Base-by-base conservation (phyloP, 2,113 vertebrate genomes). In the Pedionomus torquatus region DNA sequence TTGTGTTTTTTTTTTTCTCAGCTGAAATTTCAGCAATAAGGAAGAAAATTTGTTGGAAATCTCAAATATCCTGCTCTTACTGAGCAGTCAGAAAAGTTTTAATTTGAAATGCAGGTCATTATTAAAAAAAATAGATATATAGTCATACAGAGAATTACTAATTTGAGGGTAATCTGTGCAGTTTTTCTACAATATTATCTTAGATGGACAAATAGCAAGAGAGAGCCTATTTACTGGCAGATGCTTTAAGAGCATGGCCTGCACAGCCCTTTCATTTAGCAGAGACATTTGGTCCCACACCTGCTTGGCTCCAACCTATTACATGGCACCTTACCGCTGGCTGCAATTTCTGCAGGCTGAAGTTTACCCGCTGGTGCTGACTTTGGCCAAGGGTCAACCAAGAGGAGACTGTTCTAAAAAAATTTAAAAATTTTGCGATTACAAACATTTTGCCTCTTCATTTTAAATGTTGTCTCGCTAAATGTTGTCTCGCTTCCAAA, bases 11-110 rank as follows among this genome's bases (percentile, higher is more conserved):
- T 54, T 81, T 91, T 76, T 65, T 20, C 54, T 92, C 60, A 58
- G 35, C 14, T 78, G 82, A 90, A 91, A 86, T 95, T 88, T 96
- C 55, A 90, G 71, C 69, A 94, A 55, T 77, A 95, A 88, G 63
- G 46, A 66, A 93, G 79, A 83, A 93, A 92, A 90, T 63, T 43
- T 77, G 35, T 70, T 1, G 0, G 2, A 83, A 80, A 74, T 2
- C 82, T 94, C 51, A 20, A 86, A 25, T 79, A 85, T 86, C 70
- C 82, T 88, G 70, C 46, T 79, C 25, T n/a, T 52, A 54, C 21
- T 49, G 54, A 91, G 48, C 25, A 80, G 44, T 49, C 63, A 72
- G 78, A 84, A 85, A 94, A 90, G 64, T 94, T 66, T 64, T 75
- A 18, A 51, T 90, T 74, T 83, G 26, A 95, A 68, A 88, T 46